These are phyloP conservation scores for Adelphocoris suturalis DNA, from an alignment of 2,888 invertebrate species.

Conservation along the genomic window DNA sequence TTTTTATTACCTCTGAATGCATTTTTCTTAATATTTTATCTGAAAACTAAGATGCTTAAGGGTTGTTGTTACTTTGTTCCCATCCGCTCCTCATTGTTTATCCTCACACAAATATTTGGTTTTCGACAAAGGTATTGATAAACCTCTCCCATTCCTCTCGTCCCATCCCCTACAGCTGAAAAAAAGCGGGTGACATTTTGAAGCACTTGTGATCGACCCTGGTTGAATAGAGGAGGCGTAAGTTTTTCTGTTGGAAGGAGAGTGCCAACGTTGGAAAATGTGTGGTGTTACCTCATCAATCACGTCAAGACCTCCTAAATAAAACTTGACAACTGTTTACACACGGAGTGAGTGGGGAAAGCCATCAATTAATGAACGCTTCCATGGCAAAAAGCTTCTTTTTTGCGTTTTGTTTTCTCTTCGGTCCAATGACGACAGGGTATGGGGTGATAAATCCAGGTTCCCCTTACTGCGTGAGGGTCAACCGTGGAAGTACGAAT, in stretches of 20 bases:
- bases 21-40: too few relatives aligned
- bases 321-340: conserved; percentile 49
- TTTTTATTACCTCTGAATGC: too few relatives aligned
- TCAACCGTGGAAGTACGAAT: not conserved
- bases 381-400: conserved; percentile 8
- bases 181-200: not conserved
- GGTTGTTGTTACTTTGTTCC: too few relatives aligned
- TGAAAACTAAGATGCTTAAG: too few relatives aligned
- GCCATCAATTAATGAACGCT: conserved; percentile 54
- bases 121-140: too few relatives aligned
- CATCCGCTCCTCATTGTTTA: too few relatives aligned
- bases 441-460: conserved; percentile 32
- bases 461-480: not conserved
- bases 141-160: too few relatives aligned
- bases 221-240: not conserved
- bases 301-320: conserved; percentile 32
- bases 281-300: conserved; percentile 16
- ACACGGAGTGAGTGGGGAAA: conserved; percentile 1
- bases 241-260: not conserved
- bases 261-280: conserved; percentile 3
- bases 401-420: not conserved
- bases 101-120: too few relatives aligned
- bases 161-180: too few relatives aligned
- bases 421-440: not conserved
- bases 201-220: not conserved